Conservation (phyloP, 2,113 vertebrate species). For the Tragulus kanchil region DNA sequence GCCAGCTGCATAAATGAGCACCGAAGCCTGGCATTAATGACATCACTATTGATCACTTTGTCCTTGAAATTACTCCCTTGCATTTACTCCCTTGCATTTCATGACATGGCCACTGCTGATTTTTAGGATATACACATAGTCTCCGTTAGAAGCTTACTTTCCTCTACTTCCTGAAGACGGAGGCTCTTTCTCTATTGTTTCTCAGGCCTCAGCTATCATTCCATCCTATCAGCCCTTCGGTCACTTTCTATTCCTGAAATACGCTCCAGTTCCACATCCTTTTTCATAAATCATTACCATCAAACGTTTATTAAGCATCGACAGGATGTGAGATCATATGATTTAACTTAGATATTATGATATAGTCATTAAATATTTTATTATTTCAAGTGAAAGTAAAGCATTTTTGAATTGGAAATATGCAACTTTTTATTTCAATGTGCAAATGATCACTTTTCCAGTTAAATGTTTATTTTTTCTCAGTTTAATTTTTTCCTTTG, state of each 20-base stretch:
- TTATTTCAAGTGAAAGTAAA: slow-evolving; percentile 51
- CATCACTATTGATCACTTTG: not conserved
- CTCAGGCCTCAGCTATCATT: not conserved
- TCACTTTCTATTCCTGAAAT: not conserved
- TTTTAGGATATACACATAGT: not conserved
- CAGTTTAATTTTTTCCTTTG: not conserved
- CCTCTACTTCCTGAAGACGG: not conserved
- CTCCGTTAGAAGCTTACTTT: not conserved
- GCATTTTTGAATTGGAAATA: slow-evolving; percentile 13
- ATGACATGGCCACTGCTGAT: not conserved
- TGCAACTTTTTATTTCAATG: not conserved
- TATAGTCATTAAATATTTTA: slow-evolving; percentile 20
- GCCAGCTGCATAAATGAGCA: not conserved
- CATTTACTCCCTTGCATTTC: too few species aligned
- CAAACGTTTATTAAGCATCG: not conserved
- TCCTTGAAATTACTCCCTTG: not conserved
- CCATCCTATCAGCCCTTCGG: not conserved
- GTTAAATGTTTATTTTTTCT: not conserved
- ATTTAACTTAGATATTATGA: not conserved
- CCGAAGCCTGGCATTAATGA: not conserved
- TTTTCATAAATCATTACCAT: not conserved
- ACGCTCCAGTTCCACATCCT: not conserved
- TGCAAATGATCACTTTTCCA: not conserved
- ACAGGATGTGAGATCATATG: not conserved
- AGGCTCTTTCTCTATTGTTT: not conserved